Evolutionary conservation across 2,888 invertebrate genomes (phyloP).

Genomic region (Drosophila kuntzei): DNA sequence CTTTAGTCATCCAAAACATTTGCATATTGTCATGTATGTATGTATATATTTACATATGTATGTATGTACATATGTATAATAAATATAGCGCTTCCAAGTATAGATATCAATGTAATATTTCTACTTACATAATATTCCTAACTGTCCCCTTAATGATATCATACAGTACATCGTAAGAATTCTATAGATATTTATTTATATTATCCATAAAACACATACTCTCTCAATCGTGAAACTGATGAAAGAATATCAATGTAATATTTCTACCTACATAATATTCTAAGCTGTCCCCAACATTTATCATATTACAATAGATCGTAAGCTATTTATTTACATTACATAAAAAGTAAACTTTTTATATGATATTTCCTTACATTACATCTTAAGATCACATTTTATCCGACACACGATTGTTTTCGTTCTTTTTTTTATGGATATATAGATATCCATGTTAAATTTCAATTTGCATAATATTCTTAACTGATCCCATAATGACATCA

Average conservation of each 20-base stretch:
- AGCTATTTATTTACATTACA: not conserved
- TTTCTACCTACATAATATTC: too few relatives aligned
- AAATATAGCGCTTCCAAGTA: not conserved
- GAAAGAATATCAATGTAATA: too few relatives aligned
- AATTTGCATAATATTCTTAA: not conserved
- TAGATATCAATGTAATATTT: slow-evolving; percentile 3
- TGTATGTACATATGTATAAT: not conserved
- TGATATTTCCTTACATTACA: too few relatives aligned
- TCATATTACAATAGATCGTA: too few relatives aligned
- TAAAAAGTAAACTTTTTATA: too few relatives aligned
- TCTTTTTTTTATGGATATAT: not conserved
- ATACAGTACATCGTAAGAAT: not conserved
- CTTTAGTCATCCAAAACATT: slow-evolving; percentile 39
- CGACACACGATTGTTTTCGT: not conserved
- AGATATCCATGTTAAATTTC: not conserved
- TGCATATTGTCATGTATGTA: slow-evolving; percentile 24
- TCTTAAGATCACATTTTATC: too few relatives aligned
- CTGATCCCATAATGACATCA: not conserved
- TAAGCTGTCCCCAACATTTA: too few relatives aligned
- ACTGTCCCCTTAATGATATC: not conserved
- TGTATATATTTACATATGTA: not conserved
- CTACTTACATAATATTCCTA: not conserved
- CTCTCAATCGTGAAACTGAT: too few relatives aligned
- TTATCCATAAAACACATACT: too few relatives aligned
- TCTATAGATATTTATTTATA: not conserved